These are phyloP conservation scores for Crenuchus spilurus DNA, from an alignment of 2,797 vertebrate genomes.

Conservation along the genomic window DNA sequence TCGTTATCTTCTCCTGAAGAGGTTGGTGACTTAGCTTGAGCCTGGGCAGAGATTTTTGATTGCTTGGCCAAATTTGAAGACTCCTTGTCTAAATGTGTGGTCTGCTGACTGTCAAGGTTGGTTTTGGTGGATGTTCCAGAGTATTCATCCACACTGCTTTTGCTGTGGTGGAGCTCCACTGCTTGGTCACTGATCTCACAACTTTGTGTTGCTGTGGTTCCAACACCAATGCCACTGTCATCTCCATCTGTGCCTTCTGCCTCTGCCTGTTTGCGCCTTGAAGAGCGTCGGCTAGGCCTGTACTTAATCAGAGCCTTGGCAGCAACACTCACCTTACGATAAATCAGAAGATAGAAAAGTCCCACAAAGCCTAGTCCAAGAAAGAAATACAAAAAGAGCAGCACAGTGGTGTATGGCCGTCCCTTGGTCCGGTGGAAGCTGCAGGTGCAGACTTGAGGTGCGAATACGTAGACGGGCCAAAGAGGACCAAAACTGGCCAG, in stretches of 20 bases:
- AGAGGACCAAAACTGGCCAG: constrained; percentile 83
- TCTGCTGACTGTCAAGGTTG: not conserved
- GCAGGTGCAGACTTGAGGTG: constrained; percentile 88
- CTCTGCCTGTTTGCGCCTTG: constrained; percentile 63
- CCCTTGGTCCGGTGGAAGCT: constrained; percentile 85
- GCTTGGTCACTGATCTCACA: constrained; percentile 65
- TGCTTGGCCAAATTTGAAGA: constrained; percentile 7
- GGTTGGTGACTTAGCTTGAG: constrained; percentile 28
- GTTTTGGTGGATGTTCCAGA: not conserved
- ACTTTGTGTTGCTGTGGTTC: constrained; percentile 59
- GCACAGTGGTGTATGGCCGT: constrained; percentile 84
- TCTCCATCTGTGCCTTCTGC: constrained; percentile 65
- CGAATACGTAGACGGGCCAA: constrained; percentile 81
- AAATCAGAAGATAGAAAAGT: constrained; percentile 85
- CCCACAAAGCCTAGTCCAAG: constrained; percentile 83
- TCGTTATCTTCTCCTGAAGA: constrained; percentile 75
- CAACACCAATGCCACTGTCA: constrained; percentile 68
- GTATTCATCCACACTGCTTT: constrained; percentile 1
- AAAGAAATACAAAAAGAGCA: constrained; percentile 85
- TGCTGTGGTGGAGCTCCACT: constrained; percentile 33
- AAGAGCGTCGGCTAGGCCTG: constrained; percentile 73
- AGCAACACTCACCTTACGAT: constrained; percentile 77
- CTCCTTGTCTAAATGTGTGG: constrained; percentile 3
- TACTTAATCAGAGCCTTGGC: constrained; percentile 78
- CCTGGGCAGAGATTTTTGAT: constrained; percentile 34